A percentile compares a stretch with the other conserved stretches of the same genome.
Conservation (phyloP, 2,113 vertebrate genomes). For the Gallinago paraguaiae region DNA sequence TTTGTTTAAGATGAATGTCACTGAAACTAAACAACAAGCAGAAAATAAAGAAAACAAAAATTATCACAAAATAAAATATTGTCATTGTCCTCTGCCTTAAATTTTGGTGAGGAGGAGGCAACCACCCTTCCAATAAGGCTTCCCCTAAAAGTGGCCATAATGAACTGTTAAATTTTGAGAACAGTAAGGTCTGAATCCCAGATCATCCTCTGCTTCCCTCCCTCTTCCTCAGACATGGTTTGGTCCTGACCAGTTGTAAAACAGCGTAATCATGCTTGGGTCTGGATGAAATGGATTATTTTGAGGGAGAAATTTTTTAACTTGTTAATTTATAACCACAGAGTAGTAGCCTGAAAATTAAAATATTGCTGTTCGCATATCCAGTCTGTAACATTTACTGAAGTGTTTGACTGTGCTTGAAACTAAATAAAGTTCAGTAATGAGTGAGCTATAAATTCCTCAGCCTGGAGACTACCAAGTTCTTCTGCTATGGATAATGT, state of each 20-base stretch:
- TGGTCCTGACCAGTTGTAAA: background rate
- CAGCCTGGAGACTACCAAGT: background rate
- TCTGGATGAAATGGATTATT: background rate
- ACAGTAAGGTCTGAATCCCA: background rate
- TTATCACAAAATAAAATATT: background rate
- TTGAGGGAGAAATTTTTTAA: background rate
- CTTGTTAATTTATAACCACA: background rate
- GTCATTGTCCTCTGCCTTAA: background rate
- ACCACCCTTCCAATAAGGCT: background rate
- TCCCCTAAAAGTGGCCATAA: background rate
- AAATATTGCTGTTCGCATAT: background rate
- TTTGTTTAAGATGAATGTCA: background rate
- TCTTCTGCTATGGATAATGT: background rate
- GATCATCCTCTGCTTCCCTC: background rate
- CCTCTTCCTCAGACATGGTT: background rate
- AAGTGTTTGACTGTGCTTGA: background rate
- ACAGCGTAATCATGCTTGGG: background rate
- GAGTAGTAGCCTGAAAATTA: background rate
- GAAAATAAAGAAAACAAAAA: background rate
- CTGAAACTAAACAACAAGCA: background rate
- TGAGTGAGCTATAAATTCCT: slow-evolving; percentile 15
- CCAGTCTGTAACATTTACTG: background rate
- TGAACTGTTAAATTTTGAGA: background rate
- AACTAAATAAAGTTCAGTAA: slow-evolving; percentile 36
- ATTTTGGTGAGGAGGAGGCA: background rate